These are phyloP conservation scores for Paragorgia papillata DNA, from an alignment of 92 coral and sea anemone genomes.

Conservation along the genomic window DNA sequence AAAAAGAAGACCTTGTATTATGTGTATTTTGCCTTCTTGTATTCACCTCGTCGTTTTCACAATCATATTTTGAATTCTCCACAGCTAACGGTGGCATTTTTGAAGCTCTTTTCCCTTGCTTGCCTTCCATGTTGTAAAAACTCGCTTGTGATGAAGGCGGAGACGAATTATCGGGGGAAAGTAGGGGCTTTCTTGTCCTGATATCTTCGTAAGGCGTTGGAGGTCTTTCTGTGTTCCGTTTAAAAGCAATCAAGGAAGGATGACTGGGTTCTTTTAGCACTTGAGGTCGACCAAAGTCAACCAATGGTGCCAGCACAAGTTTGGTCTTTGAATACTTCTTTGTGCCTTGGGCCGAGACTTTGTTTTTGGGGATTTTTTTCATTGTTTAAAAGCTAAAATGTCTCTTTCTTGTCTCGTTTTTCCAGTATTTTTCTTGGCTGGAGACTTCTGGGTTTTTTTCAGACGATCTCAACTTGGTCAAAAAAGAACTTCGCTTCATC, in stretches of 20 bases:
- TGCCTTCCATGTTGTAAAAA: constrained; percentile 37
- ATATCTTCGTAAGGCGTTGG: constrained; percentile 45
- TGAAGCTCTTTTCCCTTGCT: constrained; percentile 15
- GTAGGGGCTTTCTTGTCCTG: constrained; percentile 11
- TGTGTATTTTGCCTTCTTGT: constrained; percentile 4
- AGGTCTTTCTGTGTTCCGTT: constrained; percentile 36
- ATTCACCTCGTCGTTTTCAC: not conserved
- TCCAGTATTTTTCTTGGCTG: not conserved
- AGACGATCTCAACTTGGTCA: not conserved
- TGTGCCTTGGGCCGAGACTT: constrained; percentile 13
- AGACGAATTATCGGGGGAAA: constrained; percentile 14
- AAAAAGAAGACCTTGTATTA: constrained; percentile 61
- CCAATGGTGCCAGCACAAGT: constrained; percentile 40
- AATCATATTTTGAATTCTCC: not conserved
- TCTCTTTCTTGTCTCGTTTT: not conserved
- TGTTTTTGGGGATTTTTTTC: constrained; percentile 45
- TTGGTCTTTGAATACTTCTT: constrained; percentile 38
- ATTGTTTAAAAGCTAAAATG: constrained; percentile 11
- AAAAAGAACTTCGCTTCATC: not conserved
- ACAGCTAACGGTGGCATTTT: constrained; percentile 38
- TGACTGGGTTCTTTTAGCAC: constrained; percentile 43
- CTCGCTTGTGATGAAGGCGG: constrained; percentile 33
- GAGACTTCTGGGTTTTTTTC: not conserved
- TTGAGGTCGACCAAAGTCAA: constrained; percentile 42
- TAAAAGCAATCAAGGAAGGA: constrained; percentile 36